phyloP scores from a whole-genome alignment of 2,113 vertebrate genomes.

The Actenoides lindsayi region DNA sequence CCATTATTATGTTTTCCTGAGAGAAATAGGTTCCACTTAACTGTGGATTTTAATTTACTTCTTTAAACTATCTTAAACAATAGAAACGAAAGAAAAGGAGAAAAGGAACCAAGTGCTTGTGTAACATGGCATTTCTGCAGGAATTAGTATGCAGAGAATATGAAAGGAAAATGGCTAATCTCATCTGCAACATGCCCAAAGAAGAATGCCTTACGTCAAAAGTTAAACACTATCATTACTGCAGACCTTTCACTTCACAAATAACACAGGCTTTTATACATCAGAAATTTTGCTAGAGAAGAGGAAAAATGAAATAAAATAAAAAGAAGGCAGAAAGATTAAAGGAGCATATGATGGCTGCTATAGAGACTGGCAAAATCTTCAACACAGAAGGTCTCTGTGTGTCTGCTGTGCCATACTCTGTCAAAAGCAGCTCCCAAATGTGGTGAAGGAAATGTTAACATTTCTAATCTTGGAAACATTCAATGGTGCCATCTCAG shows the following conservation, averaged over 20 bases:
- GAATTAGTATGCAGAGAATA: constrained; percentile 37
- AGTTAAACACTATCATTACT: constrained; percentile 39
- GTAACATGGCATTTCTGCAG: neutral
- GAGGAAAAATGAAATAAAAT: neutral
- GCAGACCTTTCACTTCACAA: constrained; percentile 36
- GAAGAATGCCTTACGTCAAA: constrained; percentile 5
- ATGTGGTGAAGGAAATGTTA: constrained; percentile 19
- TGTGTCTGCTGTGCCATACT: constrained; percentile 6
- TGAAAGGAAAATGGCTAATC: constrained; percentile 12
- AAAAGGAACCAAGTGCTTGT: neutral
- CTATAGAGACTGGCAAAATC: constrained; percentile 22
- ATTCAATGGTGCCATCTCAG: constrained; percentile 13
- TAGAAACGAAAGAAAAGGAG: neutral
- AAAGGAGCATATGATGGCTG: constrained; percentile 5
- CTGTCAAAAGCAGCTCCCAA: constrained; percentile 31
- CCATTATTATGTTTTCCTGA: constrained; percentile 5
- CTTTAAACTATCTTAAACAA: neutral
- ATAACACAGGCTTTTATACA: neutral
- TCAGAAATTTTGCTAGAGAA: neutral
- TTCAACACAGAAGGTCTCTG: constrained; percentile 25
- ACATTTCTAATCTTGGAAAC: constrained; percentile 58
- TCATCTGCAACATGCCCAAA: neutral
- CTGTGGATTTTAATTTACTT: constrained; percentile 1
- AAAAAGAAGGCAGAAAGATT: constrained; percentile 5
- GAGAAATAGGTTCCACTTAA: neutral